Conservation (phyloP, 2,797 vertebrate species). For the Atherinosoma microstoma region DNA sequence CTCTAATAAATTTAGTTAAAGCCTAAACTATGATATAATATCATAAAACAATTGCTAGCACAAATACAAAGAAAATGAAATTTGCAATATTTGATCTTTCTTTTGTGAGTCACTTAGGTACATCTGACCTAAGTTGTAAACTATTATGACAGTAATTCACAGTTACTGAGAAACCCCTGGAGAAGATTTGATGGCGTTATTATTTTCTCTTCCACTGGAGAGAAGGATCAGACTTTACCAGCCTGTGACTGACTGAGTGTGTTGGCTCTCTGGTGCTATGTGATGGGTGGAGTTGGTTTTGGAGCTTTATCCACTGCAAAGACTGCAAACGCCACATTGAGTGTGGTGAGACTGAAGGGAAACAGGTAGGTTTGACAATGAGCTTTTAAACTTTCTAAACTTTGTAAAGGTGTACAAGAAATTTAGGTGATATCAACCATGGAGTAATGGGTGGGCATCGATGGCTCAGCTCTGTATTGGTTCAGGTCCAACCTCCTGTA, state of each 20-base stretch:
- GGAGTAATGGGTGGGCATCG: neutral
- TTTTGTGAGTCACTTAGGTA: neutral
- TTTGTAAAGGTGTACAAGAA: too few relatives aligned
- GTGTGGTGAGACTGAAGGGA: neutral
- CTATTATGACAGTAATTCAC: neutral
- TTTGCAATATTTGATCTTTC: neutral
- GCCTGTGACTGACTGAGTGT: neutral
- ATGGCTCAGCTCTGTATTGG: neutral
- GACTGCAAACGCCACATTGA: neutral
- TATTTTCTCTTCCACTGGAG: neutral
- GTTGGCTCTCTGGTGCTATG: neutral
- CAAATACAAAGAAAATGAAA: constrained; percentile 13
- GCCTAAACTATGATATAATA: too few relatives aligned
- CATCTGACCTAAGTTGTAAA: neutral
- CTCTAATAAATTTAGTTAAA: neutral
- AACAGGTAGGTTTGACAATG: neutral
- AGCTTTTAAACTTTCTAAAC: neutral
- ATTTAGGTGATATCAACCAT: too few relatives aligned
- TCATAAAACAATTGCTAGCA: neutral
- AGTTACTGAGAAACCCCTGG: neutral
- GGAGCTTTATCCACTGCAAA: neutral
- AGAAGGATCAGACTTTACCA: neutral
- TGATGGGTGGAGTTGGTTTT: neutral
- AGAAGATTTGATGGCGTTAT: neutral
- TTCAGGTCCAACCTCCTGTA: neutral